A percentile compares a stretch with the other conserved stretches of the same genome.
Evolutionary conservation across 2,797 vertebrate genomes (phyloP).

Genomic region (Acanthurus lineatus): DNA sequence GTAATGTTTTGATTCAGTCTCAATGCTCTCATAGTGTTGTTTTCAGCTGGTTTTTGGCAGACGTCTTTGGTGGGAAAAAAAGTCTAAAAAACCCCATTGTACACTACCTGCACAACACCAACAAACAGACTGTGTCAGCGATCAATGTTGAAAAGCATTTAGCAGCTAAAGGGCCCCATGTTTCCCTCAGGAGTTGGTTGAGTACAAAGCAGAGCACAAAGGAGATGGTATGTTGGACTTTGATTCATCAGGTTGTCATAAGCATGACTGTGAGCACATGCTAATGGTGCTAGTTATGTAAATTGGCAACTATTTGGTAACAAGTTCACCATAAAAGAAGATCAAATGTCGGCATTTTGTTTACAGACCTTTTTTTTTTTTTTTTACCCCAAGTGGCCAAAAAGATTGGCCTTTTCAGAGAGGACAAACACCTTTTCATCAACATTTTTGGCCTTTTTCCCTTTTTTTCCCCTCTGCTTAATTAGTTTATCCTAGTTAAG

Average conservation of each 20-base stretch:
- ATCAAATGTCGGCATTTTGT: neutral
- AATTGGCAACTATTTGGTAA: neutral
- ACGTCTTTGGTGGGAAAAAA: too few relatives aligned
- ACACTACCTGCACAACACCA: too few relatives aligned
- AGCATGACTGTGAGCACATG: neutral
- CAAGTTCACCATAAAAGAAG: neutral
- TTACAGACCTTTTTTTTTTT: constrained; percentile 6
- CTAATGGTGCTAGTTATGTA: neutral
- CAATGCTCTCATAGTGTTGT: too few relatives aligned
- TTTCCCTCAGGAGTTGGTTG: too few relatives aligned
- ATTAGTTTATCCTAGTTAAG: neutral
- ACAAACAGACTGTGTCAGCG: too few relatives aligned
- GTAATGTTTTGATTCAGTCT: too few relatives aligned
- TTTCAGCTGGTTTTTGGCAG: too few relatives aligned
- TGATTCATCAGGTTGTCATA: neutral
- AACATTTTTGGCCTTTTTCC: neutral
- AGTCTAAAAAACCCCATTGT: too few relatives aligned
- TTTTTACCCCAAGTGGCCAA: neutral
- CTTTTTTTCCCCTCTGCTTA: neutral
- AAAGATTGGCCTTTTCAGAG: neutral
- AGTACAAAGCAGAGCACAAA: too few relatives aligned
- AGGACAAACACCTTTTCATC: neutral
- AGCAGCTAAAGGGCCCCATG: too few relatives aligned
- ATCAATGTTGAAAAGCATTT: too few relatives aligned
- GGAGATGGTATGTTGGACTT: too few relatives aligned